Evolutionary conservation across 2,113 vertebrate genomes (phyloP).

Genomic region (Choloepus hoffmanni): DNA sequence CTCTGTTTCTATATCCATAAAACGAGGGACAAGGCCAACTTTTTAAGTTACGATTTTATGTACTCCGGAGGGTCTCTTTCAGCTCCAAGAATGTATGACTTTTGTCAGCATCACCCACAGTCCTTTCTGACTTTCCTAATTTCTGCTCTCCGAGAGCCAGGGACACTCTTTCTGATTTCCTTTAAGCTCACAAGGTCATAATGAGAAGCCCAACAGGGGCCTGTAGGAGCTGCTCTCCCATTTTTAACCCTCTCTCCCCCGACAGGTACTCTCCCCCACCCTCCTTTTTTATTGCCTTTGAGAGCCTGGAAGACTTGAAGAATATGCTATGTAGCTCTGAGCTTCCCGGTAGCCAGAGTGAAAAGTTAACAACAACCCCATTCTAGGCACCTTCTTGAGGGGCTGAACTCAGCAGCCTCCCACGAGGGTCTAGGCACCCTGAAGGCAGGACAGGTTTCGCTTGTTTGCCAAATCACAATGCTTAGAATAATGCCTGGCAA

Average conservation of each 20-base stretch:
- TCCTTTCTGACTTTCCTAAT: not conserved
- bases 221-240: not conserved
- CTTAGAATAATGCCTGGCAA: not conserved
- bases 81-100: not conserved
- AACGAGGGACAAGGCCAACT: not conserved
- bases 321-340: not conserved
- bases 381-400: not conserved
- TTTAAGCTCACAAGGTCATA: not conserved
- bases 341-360: constrained; percentile 40
- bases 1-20: not conserved
- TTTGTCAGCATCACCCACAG: not conserved
- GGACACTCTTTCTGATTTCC: not conserved
- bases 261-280: not conserved
- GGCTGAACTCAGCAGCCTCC: not conserved
- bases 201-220: not conserved
- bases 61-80: not conserved
- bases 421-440: not conserved
- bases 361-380: not conserved
- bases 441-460: not conserved
- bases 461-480: not conserved
- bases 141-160: not conserved
- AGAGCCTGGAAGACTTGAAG: not conserved
- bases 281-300: not conserved
- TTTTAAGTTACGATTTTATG: not conserved
- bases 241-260: not conserved